Evolutionary conservation across 2,888 invertebrate species (phyloP).

Genomic region (Metellina segmentata): DNA sequence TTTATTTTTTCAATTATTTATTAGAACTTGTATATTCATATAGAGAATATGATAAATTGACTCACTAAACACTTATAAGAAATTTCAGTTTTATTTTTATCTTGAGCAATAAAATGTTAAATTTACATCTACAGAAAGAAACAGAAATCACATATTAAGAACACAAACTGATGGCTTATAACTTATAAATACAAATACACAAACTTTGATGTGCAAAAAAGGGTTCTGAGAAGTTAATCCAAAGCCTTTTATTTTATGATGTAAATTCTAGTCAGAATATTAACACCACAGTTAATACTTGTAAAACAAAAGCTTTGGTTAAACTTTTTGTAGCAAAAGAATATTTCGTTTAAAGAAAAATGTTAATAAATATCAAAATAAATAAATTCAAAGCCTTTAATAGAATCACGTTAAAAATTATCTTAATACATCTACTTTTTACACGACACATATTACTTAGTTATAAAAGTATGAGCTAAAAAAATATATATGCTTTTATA

Average conservation of each 20-base stretch:
- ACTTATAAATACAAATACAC: background rate
- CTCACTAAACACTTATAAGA: background rate
- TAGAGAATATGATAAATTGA: background rate
- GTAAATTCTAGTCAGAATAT: no score
- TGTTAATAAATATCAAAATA: conserved; percentile 20
- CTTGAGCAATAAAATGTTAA: conserved; percentile 54
- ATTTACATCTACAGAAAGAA: conserved; percentile 22
- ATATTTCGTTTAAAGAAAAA: background rate
- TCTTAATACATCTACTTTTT: conserved; percentile 37
- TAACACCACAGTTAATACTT: no score
- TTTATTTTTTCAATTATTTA: no score
- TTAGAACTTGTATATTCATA: background rate
- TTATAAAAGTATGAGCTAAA: conserved; percentile 61
- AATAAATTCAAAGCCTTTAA: no score
- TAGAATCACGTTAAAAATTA: no score
- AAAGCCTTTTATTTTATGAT: no score
- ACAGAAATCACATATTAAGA: conserved; percentile 6
- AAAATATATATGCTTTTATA: conserved; percentile 59
- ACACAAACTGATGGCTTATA: background rate
- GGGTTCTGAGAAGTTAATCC: no score
- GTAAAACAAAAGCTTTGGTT: background rate
- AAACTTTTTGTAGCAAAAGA: background rate
- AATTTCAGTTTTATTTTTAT: conserved; percentile 38
- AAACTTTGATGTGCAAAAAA: background rate
- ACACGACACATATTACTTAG: conserved; percentile 30